Evolutionary conservation across 1,140 invertebrate species (phyloP).

Genomic region (Cryptotermes secundus): DNA sequence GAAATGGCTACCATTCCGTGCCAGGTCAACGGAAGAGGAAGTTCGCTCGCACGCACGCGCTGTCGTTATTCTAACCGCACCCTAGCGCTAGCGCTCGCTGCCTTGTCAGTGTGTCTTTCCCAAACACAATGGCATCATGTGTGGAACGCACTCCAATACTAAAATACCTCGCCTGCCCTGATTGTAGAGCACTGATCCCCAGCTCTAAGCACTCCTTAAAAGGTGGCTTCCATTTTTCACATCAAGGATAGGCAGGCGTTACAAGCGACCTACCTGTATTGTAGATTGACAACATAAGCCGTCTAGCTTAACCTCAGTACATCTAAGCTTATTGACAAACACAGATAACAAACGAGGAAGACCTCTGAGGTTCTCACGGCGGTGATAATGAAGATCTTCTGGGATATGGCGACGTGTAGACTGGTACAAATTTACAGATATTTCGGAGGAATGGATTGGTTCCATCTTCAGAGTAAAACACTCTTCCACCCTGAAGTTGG

Average conservation of each 20-base stretch:
- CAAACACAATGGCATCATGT: no score
- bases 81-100: not conserved
- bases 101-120: not conserved
- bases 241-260: not conserved
- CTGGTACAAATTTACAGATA: no score
- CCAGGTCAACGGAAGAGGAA: not conserved
- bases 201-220: not conserved
- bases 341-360: not conserved
- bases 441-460: no score
- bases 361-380: no score
- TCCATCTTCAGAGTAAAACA: no score
- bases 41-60: not conserved
- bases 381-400: no score
- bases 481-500: no score
- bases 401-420: no score
- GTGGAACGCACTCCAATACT: not conserved
- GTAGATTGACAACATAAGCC: no score
- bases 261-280: no score
- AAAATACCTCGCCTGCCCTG: not conserved
- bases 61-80: not conserved
- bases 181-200: not conserved
- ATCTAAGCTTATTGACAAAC: not conserved
- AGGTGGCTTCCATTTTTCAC: not conserved
- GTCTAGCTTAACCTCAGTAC: no score
- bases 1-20: not conserved